Evolutionary conservation across 2,888 invertebrate genomes (phyloP), one percentile per base, ranked within the genome.

Genomic region (Leptinotarsa juncta): DNA sequence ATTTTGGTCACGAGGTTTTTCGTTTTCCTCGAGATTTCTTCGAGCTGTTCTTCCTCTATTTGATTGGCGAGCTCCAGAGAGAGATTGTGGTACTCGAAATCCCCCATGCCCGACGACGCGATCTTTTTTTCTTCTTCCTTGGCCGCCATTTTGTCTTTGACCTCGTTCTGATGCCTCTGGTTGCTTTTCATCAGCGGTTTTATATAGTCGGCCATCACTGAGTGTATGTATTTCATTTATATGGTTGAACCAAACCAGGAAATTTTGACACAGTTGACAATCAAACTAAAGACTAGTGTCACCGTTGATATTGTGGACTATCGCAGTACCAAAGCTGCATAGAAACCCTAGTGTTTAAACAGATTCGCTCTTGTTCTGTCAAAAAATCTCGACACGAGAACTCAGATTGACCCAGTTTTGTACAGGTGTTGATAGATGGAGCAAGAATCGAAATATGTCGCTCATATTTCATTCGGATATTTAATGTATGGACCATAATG

Each of bases 91-190:
- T 77, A 79, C 49, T 78, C 79, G 53, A 72, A 80, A 62, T 81
- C 81, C 18, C 81, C 80, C 75, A 78, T 78, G 15, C 78, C 81
- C 53, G 76, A 69, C n/a, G 10, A n/a, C 50, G 57, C 26, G 16
- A 20, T 23, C 15, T 65, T 49, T 23, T 72, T 74, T 7, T 71
- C 60, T 14, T 75, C 74, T 20, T 70, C 69, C 26, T 42, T 67
- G 48, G 55, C 53, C 4, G 57, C 71, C 4, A 57, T 53, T 62
- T 74, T 65, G 4, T 67, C 42, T 18, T 49, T 55, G 18, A 62
- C 18, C 32, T 71, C 71, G 32, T 20, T 71, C 32, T 71, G 65
- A 16, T 20, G 55, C 62, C 23, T 32, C 15, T 67, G 60, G 50
- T 70, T 26, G 20, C 18, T 71, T 2, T 50, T 53, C n/a, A 77